Evolutionary conservation across 1,140 invertebrate genomes (phyloP).

Genomic region (Trypoxylus dichotomus): DNA sequence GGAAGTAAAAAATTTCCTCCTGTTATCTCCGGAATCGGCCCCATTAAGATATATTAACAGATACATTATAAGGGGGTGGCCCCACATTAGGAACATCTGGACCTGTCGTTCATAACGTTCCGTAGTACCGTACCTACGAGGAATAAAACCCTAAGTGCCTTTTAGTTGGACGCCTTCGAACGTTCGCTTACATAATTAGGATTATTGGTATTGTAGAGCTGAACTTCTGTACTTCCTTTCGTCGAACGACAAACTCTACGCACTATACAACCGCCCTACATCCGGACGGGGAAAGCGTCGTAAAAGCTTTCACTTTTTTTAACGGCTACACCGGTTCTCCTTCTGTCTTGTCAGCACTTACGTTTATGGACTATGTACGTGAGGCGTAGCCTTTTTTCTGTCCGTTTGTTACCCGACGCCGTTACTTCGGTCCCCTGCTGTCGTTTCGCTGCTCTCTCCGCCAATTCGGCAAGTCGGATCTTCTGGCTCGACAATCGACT

Average conservation of each 20-base stretch:
- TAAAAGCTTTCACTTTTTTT: slow-evolving; percentile 39
- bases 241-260: slow-evolving; percentile 25
- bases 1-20: not conserved
- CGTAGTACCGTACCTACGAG: slow-evolving; percentile 7
- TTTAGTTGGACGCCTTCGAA: slow-evolving; percentile 38
- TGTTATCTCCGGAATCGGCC: not conserved
- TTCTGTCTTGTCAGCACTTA: slow-evolving; percentile 40
- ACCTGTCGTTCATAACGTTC: slow-evolving; percentile 19
- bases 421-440: not conserved
- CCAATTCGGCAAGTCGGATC: slow-evolving; percentile 1
- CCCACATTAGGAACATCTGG: slow-evolving; percentile 23
- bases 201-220: slow-evolving; percentile 39
- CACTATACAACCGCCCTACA: not conserved
- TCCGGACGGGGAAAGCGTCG: slow-evolving; percentile 22
- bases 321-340: slow-evolving; percentile 33
- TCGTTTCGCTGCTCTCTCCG: slow-evolving; percentile 2
- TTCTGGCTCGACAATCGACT: slow-evolving; percentile 12
- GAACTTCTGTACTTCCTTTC: slow-evolving; percentile 30
- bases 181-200: slow-evolving; percentile 38
- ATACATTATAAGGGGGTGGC: not conserved
- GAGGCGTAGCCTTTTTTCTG: slow-evolving; percentile 26
- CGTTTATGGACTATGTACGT: slow-evolving; percentile 35
- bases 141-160: slow-evolving; percentile 39
- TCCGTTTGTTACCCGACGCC: slow-evolving; percentile 10
- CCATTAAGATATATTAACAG: slow-evolving; percentile 23